These are phyloP conservation scores for Sciurus vulgaris DNA, from an alignment of 2,797 vertebrate species.

Conservation along the genomic window DNA sequence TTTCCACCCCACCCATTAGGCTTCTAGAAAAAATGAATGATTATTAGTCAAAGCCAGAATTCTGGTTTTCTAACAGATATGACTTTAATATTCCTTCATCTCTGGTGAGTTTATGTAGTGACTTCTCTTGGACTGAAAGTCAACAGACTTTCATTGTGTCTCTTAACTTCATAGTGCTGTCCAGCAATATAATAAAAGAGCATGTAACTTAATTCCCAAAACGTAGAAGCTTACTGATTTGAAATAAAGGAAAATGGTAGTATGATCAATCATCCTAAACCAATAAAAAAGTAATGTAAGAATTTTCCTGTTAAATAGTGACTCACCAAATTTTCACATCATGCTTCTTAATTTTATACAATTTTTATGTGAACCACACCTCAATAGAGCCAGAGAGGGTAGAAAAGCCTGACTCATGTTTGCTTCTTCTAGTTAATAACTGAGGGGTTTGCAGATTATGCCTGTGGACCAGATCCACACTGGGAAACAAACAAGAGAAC, in stretches of 20 bases:
- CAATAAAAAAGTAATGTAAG: background rate
- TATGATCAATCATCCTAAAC: background rate
- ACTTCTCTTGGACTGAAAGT: conserved; percentile 4
- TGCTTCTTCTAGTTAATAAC: background rate
- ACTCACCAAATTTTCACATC: background rate
- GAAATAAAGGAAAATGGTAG: background rate
- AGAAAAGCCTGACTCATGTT: background rate
- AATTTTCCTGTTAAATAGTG: background rate
- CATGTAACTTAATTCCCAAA: background rate
- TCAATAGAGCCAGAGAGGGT: background rate
- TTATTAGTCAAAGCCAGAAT: background rate
- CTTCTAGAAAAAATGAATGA: background rate
- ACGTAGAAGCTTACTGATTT: background rate
- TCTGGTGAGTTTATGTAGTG: background rate
- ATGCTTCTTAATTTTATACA: background rate
- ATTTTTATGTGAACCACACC: background rate
- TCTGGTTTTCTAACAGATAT: background rate
- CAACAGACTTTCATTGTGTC: background rate
- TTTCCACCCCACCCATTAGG: background rate
- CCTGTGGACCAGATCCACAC: too few species aligned
- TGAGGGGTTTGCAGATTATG: background rate
- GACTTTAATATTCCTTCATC: conserved; percentile 43
- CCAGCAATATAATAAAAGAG: background rate
- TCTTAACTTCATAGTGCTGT: background rate
- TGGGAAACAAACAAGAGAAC: background rate